Base-by-base conservation (phyloP, 2,797 vertebrate genomes). In the Heteromormyrus szaboi region DNA sequence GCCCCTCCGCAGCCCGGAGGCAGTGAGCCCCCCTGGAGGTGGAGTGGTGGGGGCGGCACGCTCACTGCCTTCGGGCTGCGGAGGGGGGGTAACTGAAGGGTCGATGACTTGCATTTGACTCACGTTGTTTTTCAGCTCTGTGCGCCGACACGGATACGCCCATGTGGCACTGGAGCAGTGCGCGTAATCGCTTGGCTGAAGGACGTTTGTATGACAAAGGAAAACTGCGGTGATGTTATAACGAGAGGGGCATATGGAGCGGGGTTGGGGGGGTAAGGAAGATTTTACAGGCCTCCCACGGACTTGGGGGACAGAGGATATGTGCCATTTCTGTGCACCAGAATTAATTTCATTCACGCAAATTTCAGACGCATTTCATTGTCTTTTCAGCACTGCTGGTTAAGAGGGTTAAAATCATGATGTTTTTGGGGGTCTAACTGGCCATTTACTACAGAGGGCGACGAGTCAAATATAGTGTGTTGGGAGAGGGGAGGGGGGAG, bases 71-170 rank as follows among this genome's bases (percentile, higher is more conserved):
- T 11, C 29, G 1, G 41, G 14, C 17, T 1, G 51, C 37, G 44
- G 92, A 3, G 7, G 62, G 62, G 62, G 62, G 62, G 62, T 93
- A 94, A 93, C 88, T 85, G 90, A 88, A 54, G 93, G 91, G 88
- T 86, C 68, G 86, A 93, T 96, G 94, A 96, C 93, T 93, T 93
- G 92, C 91, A 90, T 89, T 93, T 96, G 95, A 96, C 94, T 96
- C 96, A 96, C 94, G 83, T 91, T 95, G 94, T 95, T 95, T 95
- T 94, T 91, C 95, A 91, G 90, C 93, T 93, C 89, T 92, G 92
- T 89, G 92, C 88, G 83, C 88, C 89, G 93, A 29, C 90, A 91
- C 92, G 88, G 53, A 92, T 93, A 91, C 89, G 88, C 86, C 91
- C 89, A 90, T 90, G 90, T 92, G 92, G 92, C 54, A 8, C 56